Percentiles rank a stretch among this genome's conserved stretches.
Conservation (phyloP, 2,888 invertebrate species). For the Syritta pipiens region DNA sequence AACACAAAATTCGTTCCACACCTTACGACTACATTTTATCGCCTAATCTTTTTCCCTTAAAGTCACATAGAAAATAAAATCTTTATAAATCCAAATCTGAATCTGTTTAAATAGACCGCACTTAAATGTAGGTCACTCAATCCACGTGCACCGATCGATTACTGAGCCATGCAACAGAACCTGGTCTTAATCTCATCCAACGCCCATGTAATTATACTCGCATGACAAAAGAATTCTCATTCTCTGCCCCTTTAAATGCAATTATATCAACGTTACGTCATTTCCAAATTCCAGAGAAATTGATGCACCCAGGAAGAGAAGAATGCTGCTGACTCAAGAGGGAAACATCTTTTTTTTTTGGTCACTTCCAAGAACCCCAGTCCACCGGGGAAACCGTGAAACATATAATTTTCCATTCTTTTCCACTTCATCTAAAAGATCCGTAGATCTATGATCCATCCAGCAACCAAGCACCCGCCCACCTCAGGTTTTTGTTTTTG, state of each 20-base stretch:
- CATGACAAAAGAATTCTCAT: constrained; percentile 23
- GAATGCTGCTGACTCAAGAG: constrained; percentile 29
- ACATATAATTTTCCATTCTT: constrained; percentile 64
- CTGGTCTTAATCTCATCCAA: too few species aligned
- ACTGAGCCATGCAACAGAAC: too few species aligned
- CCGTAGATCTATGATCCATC: constrained; percentile 37
- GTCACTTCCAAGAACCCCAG: constrained; percentile 55
- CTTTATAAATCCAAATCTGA: too few species aligned
- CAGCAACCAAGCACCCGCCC: constrained; percentile 33
- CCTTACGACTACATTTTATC: too few species aligned
- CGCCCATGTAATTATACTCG: constrained; percentile 34
- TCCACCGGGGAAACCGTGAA: constrained; percentile 47
- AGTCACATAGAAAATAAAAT: too few species aligned
- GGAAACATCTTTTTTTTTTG: constrained; percentile 43
- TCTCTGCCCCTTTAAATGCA: constrained; percentile 14
- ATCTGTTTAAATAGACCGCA: too few species aligned
- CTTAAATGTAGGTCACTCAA: too few species aligned
- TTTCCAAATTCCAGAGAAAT: constrained; percentile 55
- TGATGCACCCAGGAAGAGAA: constrained; percentile 35
- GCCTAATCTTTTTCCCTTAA: too few species aligned
- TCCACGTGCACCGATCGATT: too few species aligned
- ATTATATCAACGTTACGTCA: constrained; percentile 45
- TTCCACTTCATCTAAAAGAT: too few species aligned
- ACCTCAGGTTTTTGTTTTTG: constrained; percentile 37
- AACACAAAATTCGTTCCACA: too few species aligned